Evolutionary conservation across 2,888 invertebrate species (phyloP), one percentile per base, ranked within the genome.

Genomic region (Willowsia nigromaculata): DNA sequence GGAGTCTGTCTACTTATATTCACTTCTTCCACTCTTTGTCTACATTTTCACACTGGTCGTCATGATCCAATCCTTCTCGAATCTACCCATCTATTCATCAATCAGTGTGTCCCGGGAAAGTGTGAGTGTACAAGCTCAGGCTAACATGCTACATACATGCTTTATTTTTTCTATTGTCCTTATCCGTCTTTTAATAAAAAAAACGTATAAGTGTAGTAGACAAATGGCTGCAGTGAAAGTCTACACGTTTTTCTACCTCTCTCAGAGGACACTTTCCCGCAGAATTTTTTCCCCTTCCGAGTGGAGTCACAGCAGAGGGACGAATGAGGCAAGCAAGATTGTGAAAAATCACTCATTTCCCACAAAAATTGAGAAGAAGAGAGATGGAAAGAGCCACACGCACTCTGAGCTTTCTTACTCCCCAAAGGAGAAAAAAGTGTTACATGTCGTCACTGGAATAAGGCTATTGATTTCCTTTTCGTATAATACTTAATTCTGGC

Each of bases 281-380:
- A 11, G 13, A 27, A 27, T 59, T 18, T 59, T 59, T 59, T 59
- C 0, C 27, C 2, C 27, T 27, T 4, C 27, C 4, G 53, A 18
- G n/a, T n/a, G n/a, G n/a, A n/a, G n/a, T n/a, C n/a, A n/a, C n/a
- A 53, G 53, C 22, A 9, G 37, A 37, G 15, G 25, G 33, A 40
- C 9, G 40, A 22, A 50, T 40, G 84, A 33, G 65, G 25, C 47
- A 27, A 18, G 71, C 50, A 53, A 84, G 84, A 84, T 84, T 84
- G 84, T 71, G 84, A 84, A 84, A 84, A 84, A 84, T 84, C 84
- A 84, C 84, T 74, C 71, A 53, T 84, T 84, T 84, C 84, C 71
- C 71, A 84, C 68, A 68, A 22, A 62, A 62, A 25, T 25, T 15
- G 50, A 76, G 76, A 76, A 25, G 50, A 27, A 76, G 25, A 11